These are phyloP conservation scores for Drosophila insularis DNA, from an alignment of 1,140 invertebrate species.

Conservation along the genomic window DNA sequence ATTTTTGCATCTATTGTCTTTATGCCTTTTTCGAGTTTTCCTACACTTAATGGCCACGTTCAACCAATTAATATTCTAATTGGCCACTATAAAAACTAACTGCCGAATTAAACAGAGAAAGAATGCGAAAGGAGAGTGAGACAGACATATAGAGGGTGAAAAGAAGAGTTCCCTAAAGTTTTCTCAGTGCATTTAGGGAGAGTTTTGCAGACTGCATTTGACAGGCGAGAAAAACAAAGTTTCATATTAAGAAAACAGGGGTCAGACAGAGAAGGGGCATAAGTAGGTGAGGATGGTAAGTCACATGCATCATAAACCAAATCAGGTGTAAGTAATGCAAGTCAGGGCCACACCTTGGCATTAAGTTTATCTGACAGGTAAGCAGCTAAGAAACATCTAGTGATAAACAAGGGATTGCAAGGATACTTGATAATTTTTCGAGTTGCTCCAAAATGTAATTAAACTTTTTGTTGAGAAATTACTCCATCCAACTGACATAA, in stretches of 20 bases:
- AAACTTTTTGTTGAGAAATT: slow-evolving; percentile 48
- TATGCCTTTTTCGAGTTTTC: slow-evolving; percentile 47
- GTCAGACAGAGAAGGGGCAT: slow-evolving; percentile 22
- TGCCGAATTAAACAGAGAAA: slow-evolving; percentile 26
- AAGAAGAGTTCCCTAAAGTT: slow-evolving; percentile 33
- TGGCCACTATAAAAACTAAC: slow-evolving; percentile 51
- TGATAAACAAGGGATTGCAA: slow-evolving; percentile 18
- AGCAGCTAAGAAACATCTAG: neutral
- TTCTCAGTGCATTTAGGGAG: slow-evolving; percentile 38
- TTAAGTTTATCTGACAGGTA: slow-evolving; percentile 45
- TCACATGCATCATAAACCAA: slow-evolving; percentile 49
- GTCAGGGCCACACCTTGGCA: slow-evolving; percentile 47
- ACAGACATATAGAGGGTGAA: slow-evolving; percentile 11
- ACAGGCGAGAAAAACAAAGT: slow-evolving; percentile 45
- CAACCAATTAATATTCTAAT: slow-evolving; percentile 67
- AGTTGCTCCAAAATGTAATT: slow-evolving; percentile 44
- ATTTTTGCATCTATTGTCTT: slow-evolving; percentile 57
- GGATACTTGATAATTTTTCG: slow-evolving; percentile 37
- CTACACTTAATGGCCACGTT: slow-evolving; percentile 60
- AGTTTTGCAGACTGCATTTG: slow-evolving; percentile 23
- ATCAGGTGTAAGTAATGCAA: slow-evolving; percentile 54
- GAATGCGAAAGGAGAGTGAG: slow-evolving; percentile 1
- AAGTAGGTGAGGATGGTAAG: neutral
- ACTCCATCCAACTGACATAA: slow-evolving; percentile 1
- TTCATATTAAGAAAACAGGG: slow-evolving; percentile 45